These are phyloP conservation scores for Vollenhovia emeryi DNA, from an alignment of 1,140 invertebrate genomes.

Conservation along the genomic window DNA sequence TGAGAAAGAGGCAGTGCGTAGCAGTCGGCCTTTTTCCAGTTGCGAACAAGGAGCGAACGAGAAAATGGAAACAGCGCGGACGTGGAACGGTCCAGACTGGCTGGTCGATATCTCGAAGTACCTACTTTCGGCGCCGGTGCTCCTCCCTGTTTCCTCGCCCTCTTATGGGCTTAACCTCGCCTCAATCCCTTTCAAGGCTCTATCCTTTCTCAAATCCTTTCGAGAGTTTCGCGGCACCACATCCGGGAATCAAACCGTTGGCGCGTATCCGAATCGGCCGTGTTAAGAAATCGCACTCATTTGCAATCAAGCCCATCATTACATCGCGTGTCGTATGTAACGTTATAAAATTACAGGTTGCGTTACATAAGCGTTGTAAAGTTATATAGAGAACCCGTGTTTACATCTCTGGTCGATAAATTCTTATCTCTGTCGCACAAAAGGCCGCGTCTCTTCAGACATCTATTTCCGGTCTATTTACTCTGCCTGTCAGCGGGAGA, in stretches of 20 bases:
- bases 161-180: constrained; percentile 66
- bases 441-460: background rate
- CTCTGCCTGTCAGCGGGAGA: constrained; percentile 28
- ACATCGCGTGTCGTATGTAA: background rate
- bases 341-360: background rate
- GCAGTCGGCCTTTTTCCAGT: constrained; percentile 70
- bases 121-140: constrained; percentile 80
- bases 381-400: background rate
- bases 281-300: constrained; percentile 9
- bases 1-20: constrained; percentile 15
- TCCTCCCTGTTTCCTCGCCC: constrained; percentile 73
- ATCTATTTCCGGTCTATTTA: constrained; percentile 20
- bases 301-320: background rate
- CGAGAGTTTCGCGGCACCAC: background rate
- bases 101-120: constrained; percentile 83
- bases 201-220: constrained; percentile 30
- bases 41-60: constrained; percentile 68
- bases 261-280: background rate
- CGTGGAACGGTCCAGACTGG: constrained; percentile 73
- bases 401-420: background rate
- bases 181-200: constrained; percentile 60
- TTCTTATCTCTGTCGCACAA: background rate
- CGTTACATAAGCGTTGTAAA: background rate
- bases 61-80: constrained; percentile 78
- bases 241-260: background rate